Conservation (phyloP, 2,888 invertebrate genomes). For the Diploptera punctata region DNA sequence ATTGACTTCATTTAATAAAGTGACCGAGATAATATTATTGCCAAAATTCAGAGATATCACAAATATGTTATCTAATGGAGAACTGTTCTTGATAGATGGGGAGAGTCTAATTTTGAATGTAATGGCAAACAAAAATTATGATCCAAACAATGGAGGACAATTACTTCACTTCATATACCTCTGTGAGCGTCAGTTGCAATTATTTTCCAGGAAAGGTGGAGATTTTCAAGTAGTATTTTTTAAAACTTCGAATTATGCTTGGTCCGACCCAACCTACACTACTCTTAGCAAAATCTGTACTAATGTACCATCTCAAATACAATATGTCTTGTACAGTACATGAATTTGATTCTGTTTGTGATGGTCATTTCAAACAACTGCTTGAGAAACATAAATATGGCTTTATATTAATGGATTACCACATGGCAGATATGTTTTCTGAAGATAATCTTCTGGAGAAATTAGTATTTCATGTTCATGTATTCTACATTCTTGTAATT, state of each 20-base stretch:
- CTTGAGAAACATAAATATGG: not conserved
- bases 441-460: not conserved
- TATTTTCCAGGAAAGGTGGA: slow-evolving; percentile 3
- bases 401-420: slow-evolving; percentile 5
- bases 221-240: slow-evolving; percentile 22
- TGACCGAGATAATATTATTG: not conserved
- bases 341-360: slow-evolving; percentile 19
- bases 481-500: not conserved
- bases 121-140: slow-evolving; percentile 16
- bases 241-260: not conserved
- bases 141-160: slow-evolving; percentile 7
- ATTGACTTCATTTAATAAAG: not conserved
- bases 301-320: slow-evolving; percentile 9
- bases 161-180: slow-evolving; percentile 18
- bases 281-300: slow-evolving; percentile 18
- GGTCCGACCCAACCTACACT: not conserved
- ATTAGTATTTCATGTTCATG: not conserved
- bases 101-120: slow-evolving; percentile 12
- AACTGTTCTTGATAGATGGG: slow-evolving; percentile 22
- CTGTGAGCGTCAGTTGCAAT: slow-evolving; percentile 19
- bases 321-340: slow-evolving; percentile 9
- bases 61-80: slow-evolving; percentile 20
- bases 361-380: not conserved
- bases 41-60: slow-evolving; percentile 11
- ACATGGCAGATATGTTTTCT: not conserved